These are phyloP conservation scores for Phacellophora camtschatica DNA, from an alignment of 30 jellyfish, hydroid and myxozoan species.

Conservation along the genomic window DNA sequence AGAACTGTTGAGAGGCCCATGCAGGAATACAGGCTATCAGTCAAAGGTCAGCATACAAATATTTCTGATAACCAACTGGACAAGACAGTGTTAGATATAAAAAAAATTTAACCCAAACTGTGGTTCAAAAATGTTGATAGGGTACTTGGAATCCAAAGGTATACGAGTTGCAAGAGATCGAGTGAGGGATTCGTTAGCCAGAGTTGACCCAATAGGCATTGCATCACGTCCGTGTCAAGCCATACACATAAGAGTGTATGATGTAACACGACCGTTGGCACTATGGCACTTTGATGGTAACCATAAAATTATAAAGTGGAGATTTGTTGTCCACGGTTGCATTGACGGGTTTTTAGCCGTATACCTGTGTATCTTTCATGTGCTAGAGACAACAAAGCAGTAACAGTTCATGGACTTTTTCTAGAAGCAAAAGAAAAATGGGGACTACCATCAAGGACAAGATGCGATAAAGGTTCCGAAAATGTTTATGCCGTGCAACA, in stretches of 20 bases:
- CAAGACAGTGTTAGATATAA: background rate
- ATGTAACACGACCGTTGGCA: constrained; percentile 1
- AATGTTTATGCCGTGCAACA: constrained; percentile 50
- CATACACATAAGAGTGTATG: background rate
- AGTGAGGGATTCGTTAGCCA: background rate
- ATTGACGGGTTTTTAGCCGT: constrained; percentile 32
- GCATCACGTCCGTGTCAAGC: constrained; percentile 17
- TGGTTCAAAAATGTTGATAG: constrained; percentile 5
- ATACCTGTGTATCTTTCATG: constrained; percentile 36
- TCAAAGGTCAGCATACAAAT: background rate
- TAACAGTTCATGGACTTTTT: background rate
- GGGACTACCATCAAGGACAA: constrained; percentile 63
- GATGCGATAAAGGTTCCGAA: constrained; percentile 67
- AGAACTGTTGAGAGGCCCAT: no score
- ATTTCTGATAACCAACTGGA: background rate
- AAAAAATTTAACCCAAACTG: background rate
- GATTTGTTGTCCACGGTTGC: constrained; percentile 56
- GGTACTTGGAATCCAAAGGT: background rate
- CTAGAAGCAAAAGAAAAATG: constrained; percentile 25
- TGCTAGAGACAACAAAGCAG: constrained; percentile 6
- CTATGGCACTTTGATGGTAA: constrained; percentile 52
- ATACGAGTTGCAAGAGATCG: constrained; percentile 4
- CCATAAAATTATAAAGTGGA: constrained; percentile 52
- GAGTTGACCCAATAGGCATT: constrained; percentile 23
- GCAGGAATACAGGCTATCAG: no score